A percentile compares a stretch with the other conserved stretches of the same genome.
Conservation (phyloP, 1,140 invertebrate genomes). For the Bombus waltoni region DNA sequence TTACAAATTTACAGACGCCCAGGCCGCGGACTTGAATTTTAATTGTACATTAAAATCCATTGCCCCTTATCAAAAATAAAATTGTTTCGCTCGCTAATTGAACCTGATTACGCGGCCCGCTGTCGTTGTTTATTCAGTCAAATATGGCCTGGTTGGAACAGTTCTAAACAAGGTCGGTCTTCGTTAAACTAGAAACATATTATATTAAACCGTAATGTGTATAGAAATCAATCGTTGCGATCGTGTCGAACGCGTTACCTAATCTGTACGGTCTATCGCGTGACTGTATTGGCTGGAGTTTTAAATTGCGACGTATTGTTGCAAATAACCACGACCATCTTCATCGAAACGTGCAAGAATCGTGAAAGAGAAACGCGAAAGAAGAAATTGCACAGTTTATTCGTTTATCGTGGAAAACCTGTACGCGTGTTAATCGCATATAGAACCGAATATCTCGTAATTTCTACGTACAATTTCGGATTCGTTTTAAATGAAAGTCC, state of each 20-base stretch:
- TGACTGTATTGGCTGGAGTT: no score
- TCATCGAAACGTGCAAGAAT: background rate
- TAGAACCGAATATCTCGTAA: no score
- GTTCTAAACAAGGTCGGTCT: conserved; percentile 5
- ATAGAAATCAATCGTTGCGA: conserved; percentile 38
- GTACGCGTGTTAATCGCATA: no score
- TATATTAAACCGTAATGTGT: conserved; percentile 25
- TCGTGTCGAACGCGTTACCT: conserved; percentile 1
- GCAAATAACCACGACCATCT: background rate
- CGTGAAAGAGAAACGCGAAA: no score
- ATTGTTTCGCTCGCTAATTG: conserved; percentile 22
- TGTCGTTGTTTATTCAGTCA: conserved; percentile 39
- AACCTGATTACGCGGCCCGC: background rate
- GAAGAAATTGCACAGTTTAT: no score
- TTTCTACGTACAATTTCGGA: no score
- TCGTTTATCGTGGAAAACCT: no score
- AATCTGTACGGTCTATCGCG: background rate
- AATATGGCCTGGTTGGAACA: background rate
- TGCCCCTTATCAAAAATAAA: conserved; percentile 1
- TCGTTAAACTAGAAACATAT: conserved; percentile 23
- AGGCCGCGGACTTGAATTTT: conserved; percentile 24
- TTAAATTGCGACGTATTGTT: background rate
- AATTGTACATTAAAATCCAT: conserved; percentile 49
- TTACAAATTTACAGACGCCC: conserved; percentile 37
- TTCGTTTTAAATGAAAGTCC: no score